phyloP scores from a whole-genome alignment of 2,888 invertebrate genomes.

The Torymus tubicola region DNA sequence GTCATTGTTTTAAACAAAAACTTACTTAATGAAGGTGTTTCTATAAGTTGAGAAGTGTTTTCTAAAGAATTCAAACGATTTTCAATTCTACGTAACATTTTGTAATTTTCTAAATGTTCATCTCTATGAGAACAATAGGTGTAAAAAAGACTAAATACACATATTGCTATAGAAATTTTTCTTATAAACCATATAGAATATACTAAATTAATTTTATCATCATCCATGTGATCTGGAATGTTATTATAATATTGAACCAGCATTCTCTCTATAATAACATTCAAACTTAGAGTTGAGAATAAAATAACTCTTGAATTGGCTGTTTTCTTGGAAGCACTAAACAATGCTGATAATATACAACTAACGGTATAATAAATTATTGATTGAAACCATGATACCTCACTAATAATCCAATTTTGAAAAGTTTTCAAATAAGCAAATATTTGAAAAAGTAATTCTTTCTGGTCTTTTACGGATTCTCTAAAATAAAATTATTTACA shows the following conservation, averaged over 20 bases:
- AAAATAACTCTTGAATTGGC: slow-evolving; percentile 79
- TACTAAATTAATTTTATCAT: slow-evolving; percentile 65
- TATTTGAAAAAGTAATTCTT: slow-evolving; percentile 78
- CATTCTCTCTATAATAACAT: slow-evolving; percentile 78
- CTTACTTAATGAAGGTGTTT: slow-evolving; percentile 61
- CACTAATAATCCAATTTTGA: slow-evolving; percentile 81
- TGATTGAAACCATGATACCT: slow-evolving; percentile 82
- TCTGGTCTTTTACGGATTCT: slow-evolving; percentile 78
- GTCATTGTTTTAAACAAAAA: slow-evolving; percentile 27
- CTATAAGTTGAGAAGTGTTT: slow-evolving; percentile 55
- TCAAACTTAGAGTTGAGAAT: slow-evolving; percentile 78
- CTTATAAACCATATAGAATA: slow-evolving; percentile 68
- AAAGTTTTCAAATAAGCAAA: slow-evolving; percentile 79
- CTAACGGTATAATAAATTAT: slow-evolving; percentile 79
- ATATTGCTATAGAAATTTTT: slow-evolving; percentile 66
- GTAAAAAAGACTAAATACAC: slow-evolving; percentile 65
- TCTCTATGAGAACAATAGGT: slow-evolving; percentile 68
- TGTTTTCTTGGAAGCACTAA: slow-evolving; percentile 80
- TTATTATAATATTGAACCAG: slow-evolving; percentile 69
- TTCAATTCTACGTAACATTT: slow-evolving; percentile 69
- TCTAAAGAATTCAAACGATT: slow-evolving; percentile 64
- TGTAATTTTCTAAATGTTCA: slow-evolving; percentile 66
- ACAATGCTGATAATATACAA: slow-evolving; percentile 78
- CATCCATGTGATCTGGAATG: slow-evolving; percentile 54
- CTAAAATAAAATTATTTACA: slow-evolving; percentile 66